These are phyloP conservation scores for Istiophorus platypterus DNA, from an alignment of 2,113 vertebrate genomes.

Conservation along the genomic window DNA sequence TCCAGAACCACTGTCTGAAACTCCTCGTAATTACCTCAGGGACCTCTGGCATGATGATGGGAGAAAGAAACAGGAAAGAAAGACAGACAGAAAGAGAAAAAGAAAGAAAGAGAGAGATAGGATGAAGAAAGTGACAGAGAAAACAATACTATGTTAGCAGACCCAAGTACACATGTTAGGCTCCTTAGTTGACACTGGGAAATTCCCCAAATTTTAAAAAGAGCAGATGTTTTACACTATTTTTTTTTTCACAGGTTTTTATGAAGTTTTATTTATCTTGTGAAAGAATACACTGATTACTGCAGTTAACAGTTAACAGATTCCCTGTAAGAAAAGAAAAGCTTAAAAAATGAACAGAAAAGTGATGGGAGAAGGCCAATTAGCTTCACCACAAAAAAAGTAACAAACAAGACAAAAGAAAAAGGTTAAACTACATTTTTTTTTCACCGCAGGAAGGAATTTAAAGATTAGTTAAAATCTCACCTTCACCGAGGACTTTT, in stretches of 20 bases:
- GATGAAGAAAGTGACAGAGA: conserved; percentile 23
- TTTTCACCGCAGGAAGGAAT: neutral
- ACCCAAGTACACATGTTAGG: neutral
- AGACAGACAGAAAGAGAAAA: neutral
- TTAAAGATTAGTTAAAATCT: neutral
- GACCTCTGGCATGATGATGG: conserved; percentile 53
- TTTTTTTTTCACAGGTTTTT: neutral
- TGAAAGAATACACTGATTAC: neutral
- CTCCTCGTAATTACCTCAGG: conserved; percentile 71
- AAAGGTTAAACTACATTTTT: neutral
- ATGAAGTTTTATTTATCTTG: neutral
- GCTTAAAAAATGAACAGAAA: neutral
- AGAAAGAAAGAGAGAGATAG: conserved; percentile 1
- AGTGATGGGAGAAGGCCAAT: neutral
- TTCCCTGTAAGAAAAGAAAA: neutral
- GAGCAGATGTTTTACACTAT: conserved; percentile 18
- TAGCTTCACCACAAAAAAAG: neutral
- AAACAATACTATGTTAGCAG: conserved; percentile 30
- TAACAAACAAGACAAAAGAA: neutral
- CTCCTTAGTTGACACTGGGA: conserved; percentile 1
- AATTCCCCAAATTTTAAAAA: neutral
- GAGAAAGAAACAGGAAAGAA: neutral
- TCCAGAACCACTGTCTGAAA: conserved; percentile 71
- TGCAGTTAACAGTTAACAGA: neutral
- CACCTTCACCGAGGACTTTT: neutral